phyloP scores from a whole-genome alignment of 1,140 invertebrate genomes.

The Nymphalis io region DNA sequence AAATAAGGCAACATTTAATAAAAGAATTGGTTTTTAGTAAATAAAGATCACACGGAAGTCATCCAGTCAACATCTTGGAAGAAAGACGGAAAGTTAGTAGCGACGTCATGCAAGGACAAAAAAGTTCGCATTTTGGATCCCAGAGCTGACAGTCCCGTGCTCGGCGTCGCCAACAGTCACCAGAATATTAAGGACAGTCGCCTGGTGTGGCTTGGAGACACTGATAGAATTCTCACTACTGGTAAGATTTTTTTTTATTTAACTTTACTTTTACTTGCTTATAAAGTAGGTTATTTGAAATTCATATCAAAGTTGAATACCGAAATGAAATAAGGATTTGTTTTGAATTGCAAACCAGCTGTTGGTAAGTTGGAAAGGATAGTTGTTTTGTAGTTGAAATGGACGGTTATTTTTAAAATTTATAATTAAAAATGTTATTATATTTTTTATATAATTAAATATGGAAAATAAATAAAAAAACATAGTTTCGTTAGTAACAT shows the following conservation, averaged over 20 bases:
- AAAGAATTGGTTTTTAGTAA: slow-evolving; percentile 80
- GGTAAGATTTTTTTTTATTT: slow-evolving; percentile 65
- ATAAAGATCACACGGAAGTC: slow-evolving; percentile 89
- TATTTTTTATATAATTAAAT: too few species aligned
- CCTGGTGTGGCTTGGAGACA: slow-evolving; percentile 93
- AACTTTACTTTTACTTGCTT: neutral
- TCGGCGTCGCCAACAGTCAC: slow-evolving; percentile 87
- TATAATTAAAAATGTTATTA: too few species aligned
- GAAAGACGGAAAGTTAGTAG: slow-evolving; percentile 88
- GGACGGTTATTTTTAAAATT: too few species aligned
- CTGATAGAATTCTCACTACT: slow-evolving; percentile 90
- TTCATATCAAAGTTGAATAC: neutral
- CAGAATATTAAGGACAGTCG: slow-evolving; percentile 95
- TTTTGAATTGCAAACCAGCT: slow-evolving; percentile 4
- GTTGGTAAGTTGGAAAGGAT: neutral
- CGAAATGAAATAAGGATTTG: neutral
- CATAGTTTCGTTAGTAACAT: too few species aligned
- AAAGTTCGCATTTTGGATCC: slow-evolving; percentile 91
- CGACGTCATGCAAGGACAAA: slow-evolving; percentile 90
- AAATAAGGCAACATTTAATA: too few species aligned
- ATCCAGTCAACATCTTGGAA: slow-evolving; percentile 93
- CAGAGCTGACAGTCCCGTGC: slow-evolving; percentile 82
- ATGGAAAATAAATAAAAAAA: too few species aligned
- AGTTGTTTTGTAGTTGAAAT: neutral
- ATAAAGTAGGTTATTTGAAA: neutral